These are phyloP conservation scores for Heliconius aoede DNA, from an alignment of 2,888 invertebrate species.

Conservation along the genomic window DNA sequence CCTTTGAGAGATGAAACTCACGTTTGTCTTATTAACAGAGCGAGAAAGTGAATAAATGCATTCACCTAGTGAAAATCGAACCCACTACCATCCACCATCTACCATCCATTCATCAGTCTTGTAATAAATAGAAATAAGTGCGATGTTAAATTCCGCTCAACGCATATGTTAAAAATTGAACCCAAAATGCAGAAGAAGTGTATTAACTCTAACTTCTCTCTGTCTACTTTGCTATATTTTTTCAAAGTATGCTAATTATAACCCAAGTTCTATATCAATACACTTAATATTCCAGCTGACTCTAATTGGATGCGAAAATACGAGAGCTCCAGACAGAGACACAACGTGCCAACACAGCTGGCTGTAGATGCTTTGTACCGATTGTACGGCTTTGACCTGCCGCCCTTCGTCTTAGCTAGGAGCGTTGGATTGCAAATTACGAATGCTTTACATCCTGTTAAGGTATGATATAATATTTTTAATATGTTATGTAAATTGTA, in stretches of 20 bases:
- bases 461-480: conserved; percentile 85
- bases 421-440: conserved; percentile 92
- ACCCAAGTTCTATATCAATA: not conserved
- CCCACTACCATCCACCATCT: too few relatives aligned
- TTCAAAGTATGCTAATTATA: not conserved
- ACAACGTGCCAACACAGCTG: conserved; percentile 94
- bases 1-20: not conserved
- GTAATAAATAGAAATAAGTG: not conserved
- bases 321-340: conserved; percentile 91
- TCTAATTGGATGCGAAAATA: conserved; percentile 89
- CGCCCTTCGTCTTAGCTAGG: conserved; percentile 90
- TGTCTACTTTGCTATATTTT: not conserved
- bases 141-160: not conserved
- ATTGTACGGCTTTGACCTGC: conserved; percentile 89
- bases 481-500: too few relatives aligned
- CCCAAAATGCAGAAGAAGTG: too few relatives aligned
- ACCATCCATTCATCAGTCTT: not conserved
- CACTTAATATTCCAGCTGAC: conserved; percentile 80
- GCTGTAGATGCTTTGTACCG: conserved; percentile 94
- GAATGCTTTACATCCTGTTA: conserved; percentile 89
- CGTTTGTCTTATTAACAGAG: too few relatives aligned
- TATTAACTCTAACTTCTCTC: not conserved
- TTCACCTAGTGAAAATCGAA: too few relatives aligned
- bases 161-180: too few relatives aligned
- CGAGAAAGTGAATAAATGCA: too few relatives aligned